Percentiles rank a stretch among this genome's conserved stretches.
Evolutionary conservation across 2,888 invertebrate species (phyloP).

Genomic region (Platycnemis pennipes): DNA sequence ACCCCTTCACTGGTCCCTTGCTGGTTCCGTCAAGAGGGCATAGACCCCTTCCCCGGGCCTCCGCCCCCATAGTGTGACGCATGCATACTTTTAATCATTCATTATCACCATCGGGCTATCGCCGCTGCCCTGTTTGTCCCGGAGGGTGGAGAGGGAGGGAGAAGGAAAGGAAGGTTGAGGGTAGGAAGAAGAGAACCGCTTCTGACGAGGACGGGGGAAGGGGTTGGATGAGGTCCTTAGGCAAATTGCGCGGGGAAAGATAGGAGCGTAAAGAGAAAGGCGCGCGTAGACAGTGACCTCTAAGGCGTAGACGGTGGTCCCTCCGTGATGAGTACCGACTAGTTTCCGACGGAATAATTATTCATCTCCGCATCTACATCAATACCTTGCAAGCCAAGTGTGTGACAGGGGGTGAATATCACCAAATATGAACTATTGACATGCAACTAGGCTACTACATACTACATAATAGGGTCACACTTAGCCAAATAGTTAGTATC

Average conservation of each 20-base stretch:
- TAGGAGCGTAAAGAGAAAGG: background rate
- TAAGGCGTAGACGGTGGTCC: background rate
- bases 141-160: background rate
- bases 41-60: background rate
- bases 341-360: background rate
- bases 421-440: too few species aligned
- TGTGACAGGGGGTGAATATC: too few species aligned
- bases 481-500: too few species aligned
- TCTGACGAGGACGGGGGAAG: background rate
- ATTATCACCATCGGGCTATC: constrained; percentile 32
- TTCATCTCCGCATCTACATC: too few species aligned
- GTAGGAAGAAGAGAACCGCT: background rate
- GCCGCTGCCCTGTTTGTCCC: background rate
- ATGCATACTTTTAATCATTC: constrained; percentile 39
- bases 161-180: background rate
- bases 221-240: background rate
- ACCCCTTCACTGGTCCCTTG: background rate
- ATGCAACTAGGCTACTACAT: too few species aligned
- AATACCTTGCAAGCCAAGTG: too few species aligned
- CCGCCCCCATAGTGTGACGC: background rate
- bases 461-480: too few species aligned
- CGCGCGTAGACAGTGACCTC: background rate
- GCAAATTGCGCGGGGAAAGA: background rate
- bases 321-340: background rate
- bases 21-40: background rate